phyloP scores from a whole-genome alignment of 2,888 invertebrate species.

The Drosophila ustulata region DNA sequence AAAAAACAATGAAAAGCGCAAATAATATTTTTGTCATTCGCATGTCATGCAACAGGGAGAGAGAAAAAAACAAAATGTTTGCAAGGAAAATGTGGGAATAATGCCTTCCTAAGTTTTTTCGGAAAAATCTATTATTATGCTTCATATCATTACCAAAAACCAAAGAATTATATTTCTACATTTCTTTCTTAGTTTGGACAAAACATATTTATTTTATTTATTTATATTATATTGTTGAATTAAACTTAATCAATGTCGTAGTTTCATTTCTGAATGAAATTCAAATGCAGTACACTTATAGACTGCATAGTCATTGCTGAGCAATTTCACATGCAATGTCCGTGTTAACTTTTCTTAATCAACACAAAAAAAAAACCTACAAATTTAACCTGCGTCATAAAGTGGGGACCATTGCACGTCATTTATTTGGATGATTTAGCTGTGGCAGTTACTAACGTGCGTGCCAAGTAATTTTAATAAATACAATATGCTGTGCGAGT shows the following conservation, averaged over 20 bases:
- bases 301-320: slow-evolving; percentile 1
- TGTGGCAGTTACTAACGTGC: background rate
- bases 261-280: slow-evolving; percentile 5
- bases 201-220: too few relatives aligned
- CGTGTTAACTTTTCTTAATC: slow-evolving; percentile 4
- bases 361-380: background rate
- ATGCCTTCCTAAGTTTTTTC: background rate
- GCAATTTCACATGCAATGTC: slow-evolving; percentile 1
- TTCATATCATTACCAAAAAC: too few relatives aligned
- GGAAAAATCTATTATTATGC: too few relatives aligned
- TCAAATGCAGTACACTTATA: background rate
- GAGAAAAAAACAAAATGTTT: background rate
- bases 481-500: too few relatives aligned
- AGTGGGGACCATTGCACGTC: background rate
- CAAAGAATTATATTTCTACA: too few relatives aligned
- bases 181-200: too few relatives aligned
- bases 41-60: background rate
- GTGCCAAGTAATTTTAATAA: background rate
- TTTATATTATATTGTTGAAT: too few relatives aligned
- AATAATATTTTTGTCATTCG: background rate
- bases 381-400: background rate
- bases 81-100: background rate
- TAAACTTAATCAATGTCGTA: background rate
- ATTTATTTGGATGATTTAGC: background rate
- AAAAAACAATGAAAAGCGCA: background rate